Percentiles rank a stretch among this genome's conserved stretches.
Conservation (phyloP, 2,888 invertebrate genomes). For the Epirrita christyi region DNA sequence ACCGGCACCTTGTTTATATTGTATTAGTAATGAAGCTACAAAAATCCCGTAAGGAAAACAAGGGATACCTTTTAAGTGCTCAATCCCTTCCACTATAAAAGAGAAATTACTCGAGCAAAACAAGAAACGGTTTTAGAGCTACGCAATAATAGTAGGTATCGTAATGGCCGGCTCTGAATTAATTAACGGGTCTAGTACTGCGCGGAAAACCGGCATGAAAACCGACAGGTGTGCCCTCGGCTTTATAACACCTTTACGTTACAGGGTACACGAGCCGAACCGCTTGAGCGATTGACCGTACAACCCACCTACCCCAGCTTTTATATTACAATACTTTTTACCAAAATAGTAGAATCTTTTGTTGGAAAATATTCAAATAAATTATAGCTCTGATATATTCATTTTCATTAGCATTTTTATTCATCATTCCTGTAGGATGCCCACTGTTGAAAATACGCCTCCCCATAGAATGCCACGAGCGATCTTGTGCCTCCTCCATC, state of each 20-base stretch:
- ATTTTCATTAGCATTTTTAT: slow-evolving; percentile 5
- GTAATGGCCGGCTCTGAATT: slow-evolving; percentile 72
- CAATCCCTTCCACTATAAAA: slow-evolving; percentile 51
- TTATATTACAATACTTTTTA: slow-evolving; percentile 19
- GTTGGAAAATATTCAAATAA: slow-evolving; percentile 39
- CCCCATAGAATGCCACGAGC: no score
- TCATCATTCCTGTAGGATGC: no score
- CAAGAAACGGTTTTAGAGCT: slow-evolving; percentile 58
- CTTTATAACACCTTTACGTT: slow-evolving; percentile 72
- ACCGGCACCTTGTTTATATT: slow-evolving; percentile 31
- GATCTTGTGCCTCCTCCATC: no score
- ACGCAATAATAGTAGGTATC: slow-evolving; percentile 64
- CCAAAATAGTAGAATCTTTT: neutral
- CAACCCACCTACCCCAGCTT: slow-evolving; percentile 31
- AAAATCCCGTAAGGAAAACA: slow-evolving; percentile 42
- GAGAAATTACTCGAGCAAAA: slow-evolving; percentile 55
- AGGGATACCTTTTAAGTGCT: slow-evolving; percentile 49
- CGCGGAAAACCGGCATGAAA: slow-evolving; percentile 42
- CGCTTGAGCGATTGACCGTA: slow-evolving; percentile 67
- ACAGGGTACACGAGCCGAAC: slow-evolving; percentile 58
- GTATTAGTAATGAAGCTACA: slow-evolving; percentile 41
- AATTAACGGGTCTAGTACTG: slow-evolving; percentile 69
- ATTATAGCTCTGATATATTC: slow-evolving; percentile 32
- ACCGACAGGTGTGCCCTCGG: slow-evolving; percentile 61
- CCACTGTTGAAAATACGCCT: no score